Evolutionary conservation across 2,113 vertebrate genomes (phyloP).

Genomic region (Gallinago paraguaiae): DNA sequence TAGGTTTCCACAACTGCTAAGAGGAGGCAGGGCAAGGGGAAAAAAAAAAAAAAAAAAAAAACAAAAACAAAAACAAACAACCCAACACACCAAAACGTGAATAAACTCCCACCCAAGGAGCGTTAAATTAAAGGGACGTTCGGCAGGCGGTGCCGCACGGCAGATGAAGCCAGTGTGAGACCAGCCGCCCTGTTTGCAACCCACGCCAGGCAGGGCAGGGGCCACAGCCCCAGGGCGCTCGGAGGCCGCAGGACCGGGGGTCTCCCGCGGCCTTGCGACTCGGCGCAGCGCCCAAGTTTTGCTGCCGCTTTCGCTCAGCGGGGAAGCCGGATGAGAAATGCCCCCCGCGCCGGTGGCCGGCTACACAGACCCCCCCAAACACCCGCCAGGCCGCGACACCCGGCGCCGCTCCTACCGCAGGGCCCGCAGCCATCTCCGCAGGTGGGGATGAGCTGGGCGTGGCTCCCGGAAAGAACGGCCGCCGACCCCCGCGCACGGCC

Average conservation of each 20-base stretch:
- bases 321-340: neutral
- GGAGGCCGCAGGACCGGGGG: neutral
- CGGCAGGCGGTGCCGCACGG: neutral
- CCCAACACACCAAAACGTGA: neutral
- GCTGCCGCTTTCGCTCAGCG: neutral
- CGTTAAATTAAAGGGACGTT: neutral
- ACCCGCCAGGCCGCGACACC: neutral
- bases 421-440: neutral
- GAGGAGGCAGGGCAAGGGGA: too few relatives aligned
- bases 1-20: accelerated
- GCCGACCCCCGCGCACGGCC: too few relatives aligned
- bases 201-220: accelerated
- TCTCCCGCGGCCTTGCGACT: neutral
- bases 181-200: neutral
- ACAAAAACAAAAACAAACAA: too few relatives aligned
- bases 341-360: neutral
- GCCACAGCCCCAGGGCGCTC: accelerated
- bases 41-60: neutral
- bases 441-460: neutral
- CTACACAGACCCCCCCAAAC: neutral
- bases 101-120: neutral
- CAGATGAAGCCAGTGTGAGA: accelerated
- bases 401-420: neutral
- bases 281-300: accelerated
- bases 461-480: neutral